Evolutionary conservation across 2,888 invertebrate species (phyloP).

Genomic region (Morpho deidamia): DNA sequence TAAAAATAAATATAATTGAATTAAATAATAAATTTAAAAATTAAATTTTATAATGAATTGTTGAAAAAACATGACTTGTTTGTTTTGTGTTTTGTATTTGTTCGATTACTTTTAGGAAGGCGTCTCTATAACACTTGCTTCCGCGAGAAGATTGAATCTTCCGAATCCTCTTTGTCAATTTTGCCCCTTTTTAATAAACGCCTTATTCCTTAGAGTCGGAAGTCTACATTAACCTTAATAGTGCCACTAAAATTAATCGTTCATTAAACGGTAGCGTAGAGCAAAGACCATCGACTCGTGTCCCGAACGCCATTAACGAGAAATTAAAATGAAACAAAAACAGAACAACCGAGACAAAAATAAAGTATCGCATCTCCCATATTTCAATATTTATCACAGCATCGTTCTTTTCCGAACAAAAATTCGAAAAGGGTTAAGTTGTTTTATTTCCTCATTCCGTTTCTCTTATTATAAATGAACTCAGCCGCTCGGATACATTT

Average conservation of each 20-base stretch:
- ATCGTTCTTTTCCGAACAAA: constrained; percentile 71
- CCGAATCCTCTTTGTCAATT: too few relatives aligned
- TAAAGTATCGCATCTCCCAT: constrained; percentile 67
- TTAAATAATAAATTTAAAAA: too few relatives aligned
- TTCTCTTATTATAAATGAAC: constrained; percentile 69
- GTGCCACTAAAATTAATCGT: constrained; percentile 53
- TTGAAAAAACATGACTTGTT: too few relatives aligned
- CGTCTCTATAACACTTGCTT: too few relatives aligned
- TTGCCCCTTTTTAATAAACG: neutral
- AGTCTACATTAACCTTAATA: constrained; percentile 28
- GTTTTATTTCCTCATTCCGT: constrained; percentile 39
- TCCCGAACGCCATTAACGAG: constrained; percentile 52
- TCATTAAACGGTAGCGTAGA: constrained; percentile 69
- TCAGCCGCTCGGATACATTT: constrained; percentile 44
- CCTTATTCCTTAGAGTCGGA: neutral
- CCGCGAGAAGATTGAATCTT: too few relatives aligned
- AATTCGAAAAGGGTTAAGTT: constrained; percentile 54
- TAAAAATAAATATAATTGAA: too few relatives aligned
- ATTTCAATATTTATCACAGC: constrained; percentile 75
- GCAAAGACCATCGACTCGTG: constrained; percentile 49
- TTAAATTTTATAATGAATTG: too few relatives aligned
- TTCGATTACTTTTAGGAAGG: too few relatives aligned
- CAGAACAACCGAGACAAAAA: constrained; percentile 36
- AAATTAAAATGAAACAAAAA: constrained; percentile 35
- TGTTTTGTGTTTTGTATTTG: too few relatives aligned